Base-by-base conservation (phyloP, 2,113 vertebrate genomes). In the Pan troglodytes region DNA sequence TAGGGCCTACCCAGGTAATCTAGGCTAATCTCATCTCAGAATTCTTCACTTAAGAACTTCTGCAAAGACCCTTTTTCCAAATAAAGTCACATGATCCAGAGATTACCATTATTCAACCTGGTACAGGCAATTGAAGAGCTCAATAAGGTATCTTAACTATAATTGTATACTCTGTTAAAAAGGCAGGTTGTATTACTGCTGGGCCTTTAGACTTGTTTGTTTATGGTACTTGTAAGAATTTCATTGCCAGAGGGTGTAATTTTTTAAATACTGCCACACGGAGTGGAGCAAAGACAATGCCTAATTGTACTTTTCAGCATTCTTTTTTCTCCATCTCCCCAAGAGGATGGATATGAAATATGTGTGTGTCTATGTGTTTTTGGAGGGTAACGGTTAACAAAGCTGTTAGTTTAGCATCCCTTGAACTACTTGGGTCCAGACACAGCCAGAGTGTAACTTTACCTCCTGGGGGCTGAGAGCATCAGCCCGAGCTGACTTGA, bases 161-260 rank as follows among this genome's bases (percentile, higher is more conserved):
- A 81, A 82, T 78, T 8, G 10, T 73, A 20, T 67, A 81, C 23
- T 88, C 72, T 87, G 52, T 78, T 93, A 76, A 78, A 70, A 78
- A 43, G 38, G 72, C 57, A 52, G 81, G 45, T 83, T 2, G 0
- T 73, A 38, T 92, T 48, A 67, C 82, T 40, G 22, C 73, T 13
- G 4, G 88, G 67, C 23, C 88, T 79, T 92, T 23, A 68, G 40
- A 52, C 84, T 89, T 91, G 79, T 94, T 90, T 93, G 61, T 82
- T 90, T 82, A 4, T 73, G 38, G 90, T 48, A 57, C 72, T 89
- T 94, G 76, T 20, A 95, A 96, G 94, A 92, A 82, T 89, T 67
- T 94, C 73, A 50, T 55, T 86, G 94, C 97, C 59, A 64, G 73
- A 96, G 85, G 64, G 52, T 68, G 40, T 88, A 55, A 73, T 94